Evolutionary conservation across 2,113 vertebrate genomes (phyloP), one percentile per base, ranked within the genome.

Genomic region (Eurypyga helias): DNA sequence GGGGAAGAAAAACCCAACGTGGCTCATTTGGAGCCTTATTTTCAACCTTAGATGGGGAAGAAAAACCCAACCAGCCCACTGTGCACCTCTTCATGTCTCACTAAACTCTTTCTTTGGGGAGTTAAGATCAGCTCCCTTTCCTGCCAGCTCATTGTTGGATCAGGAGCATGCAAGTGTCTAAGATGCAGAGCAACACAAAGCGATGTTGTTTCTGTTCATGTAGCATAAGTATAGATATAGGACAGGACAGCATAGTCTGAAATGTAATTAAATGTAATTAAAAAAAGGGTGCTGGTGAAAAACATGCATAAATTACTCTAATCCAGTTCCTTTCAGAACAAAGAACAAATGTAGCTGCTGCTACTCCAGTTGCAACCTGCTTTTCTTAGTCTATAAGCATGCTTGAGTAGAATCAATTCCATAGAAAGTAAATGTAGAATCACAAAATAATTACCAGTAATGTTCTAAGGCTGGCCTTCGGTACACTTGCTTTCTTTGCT

Each of bases 201-300:
- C 87, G 61, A 15, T 88, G 82, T 94, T 96, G 93, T 97, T n/a
- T 91, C 84, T 96, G 85, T 91, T 86, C 89, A 93, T 69, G 67
- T 86, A 67, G 92, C 92, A 14, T 83, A 94, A 92, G 14, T 57
- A 10, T 92, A n/a, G 57, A 58, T 82, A 57, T 64, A 81, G 70
- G 82, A 61, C 67, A 78, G 64, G 69, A 46, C 71, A 78, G 61
- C 76, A 46, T 45, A 26, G 87, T 85, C 89, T 91, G 91, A 67
- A 80, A 72, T 23, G 19, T 89, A 93, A 92, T 97, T 94, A 88
- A 86, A 82, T 66, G 23, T 75, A 75, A 85, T 78, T 41, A 49
- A 62, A 64, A 76, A 62, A 87, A 83, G 85, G 83, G 48, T 38
- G 41, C 31, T 0, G 0, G 13, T 80, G 73, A 49, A 89, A 86